Evolutionary conservation across 2,888 invertebrate species (phyloP).

Genomic region (Drosophila anomelani): DNA sequence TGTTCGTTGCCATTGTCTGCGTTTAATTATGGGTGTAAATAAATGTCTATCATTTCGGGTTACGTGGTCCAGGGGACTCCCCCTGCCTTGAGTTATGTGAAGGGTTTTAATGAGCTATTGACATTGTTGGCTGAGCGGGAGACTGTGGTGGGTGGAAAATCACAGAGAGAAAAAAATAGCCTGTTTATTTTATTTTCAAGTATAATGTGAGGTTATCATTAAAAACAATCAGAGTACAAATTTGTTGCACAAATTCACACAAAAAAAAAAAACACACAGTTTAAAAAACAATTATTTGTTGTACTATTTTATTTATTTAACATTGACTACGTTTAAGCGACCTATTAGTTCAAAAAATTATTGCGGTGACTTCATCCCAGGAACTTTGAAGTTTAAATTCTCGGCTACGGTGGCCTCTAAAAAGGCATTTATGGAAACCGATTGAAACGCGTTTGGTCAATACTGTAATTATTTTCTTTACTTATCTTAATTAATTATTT

Average conservation of each 20-base stretch:
- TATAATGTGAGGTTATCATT: too few species aligned
- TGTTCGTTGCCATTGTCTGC: constrained; percentile 57
- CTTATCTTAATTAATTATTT: neutral
- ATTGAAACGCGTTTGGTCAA: too few species aligned
- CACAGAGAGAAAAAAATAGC: neutral
- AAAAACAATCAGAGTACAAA: too few species aligned
- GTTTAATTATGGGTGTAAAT: constrained; percentile 76
- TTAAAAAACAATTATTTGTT: too few species aligned
- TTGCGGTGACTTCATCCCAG: too few species aligned
- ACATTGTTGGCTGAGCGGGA: constrained; percentile 33
- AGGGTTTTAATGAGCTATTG: constrained; percentile 68
- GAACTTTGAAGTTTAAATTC: too few species aligned
- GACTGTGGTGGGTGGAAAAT: neutral
- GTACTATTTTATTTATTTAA: neutral
- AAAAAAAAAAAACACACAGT: neutral
- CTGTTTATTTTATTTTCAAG: too few species aligned
- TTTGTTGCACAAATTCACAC: too few species aligned
- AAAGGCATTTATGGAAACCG: too few species aligned
- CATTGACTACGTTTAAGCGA: neutral
- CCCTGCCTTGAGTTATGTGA: constrained; percentile 30
- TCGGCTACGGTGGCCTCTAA: too few species aligned
- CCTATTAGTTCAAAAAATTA: too few species aligned
- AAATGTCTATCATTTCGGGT: constrained; percentile 69
- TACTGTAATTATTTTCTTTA: too few species aligned
- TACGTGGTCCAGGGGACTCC: constrained; percentile 50